Base-by-base conservation (phyloP, 2,888 invertebrate genomes). In the Sturmia bella region DNA sequence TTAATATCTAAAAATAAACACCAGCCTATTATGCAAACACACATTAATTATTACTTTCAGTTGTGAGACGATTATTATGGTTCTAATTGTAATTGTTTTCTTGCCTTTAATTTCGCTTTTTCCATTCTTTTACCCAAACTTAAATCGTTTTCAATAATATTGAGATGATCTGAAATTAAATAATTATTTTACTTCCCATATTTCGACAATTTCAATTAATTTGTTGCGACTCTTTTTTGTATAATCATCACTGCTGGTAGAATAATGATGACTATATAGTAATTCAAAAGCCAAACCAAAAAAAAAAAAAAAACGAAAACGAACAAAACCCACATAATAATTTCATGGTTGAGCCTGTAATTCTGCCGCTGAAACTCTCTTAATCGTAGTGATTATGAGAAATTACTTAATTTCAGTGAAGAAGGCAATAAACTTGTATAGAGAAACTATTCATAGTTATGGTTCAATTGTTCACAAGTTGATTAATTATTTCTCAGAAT, bases 401-500 rank as follows among this genome's bases (percentile, higher is more conserved):
- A 82, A 78, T 78, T 77, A 56, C 82, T 82, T 74, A 78, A 82
- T 78, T 74, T 66, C 39, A 41, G 32, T 3, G 32, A 37, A 17
- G 24, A 32, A 82, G 69, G 54, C 74, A 70, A 74, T 74, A 74
- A 77, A 78, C 74, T 66, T 48, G 27, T 69, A 41, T 3, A 50
- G n/a, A 56, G 12, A 54, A 32, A 43, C 64, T 57, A 21, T 82
- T 50, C 69, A 59, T 69, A 74, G 81, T 82, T 77, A 78, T 77
- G 82, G 59, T 78, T 82, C 78, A 78, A 82, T 82, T 82, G 78
- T 66, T 77, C 63, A 64, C 69, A 78, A 78, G 78, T 82, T 82
- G 82, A 82, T 82, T 82, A 82, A 82, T 82, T 82, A 69, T 64
- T 78, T 74, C 82, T 45, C 70, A 69, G 82, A 82, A 81, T 11